Evolutionary conservation across 1,140 invertebrate genomes (phyloP).

Genomic region (Tetramorium parvispinum): DNA sequence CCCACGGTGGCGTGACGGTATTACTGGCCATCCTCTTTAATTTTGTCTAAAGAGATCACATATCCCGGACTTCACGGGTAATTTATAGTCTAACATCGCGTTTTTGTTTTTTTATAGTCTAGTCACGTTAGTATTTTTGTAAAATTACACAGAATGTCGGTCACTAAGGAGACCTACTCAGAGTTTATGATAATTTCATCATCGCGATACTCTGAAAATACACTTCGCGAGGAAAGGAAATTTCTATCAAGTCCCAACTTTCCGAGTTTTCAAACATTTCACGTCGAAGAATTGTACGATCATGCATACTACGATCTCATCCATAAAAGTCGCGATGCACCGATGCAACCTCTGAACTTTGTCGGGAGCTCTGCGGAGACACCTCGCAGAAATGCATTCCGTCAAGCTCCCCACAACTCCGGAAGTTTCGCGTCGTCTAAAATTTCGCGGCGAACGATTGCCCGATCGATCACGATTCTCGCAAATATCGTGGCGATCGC

Average conservation of each 20-base stretch:
- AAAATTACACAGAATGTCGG: background rate
- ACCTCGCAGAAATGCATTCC: slow-evolving; percentile 17
- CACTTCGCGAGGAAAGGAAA: slow-evolving; percentile 14
- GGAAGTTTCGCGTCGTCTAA: slow-evolving; percentile 13
- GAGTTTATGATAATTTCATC: background rate
- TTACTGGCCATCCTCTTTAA: background rate
- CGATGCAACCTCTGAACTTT: slow-evolving; percentile 22
- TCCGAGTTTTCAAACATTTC: background rate
- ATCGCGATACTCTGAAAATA: background rate
- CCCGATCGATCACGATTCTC: slow-evolving; percentile 5
- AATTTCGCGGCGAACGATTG: background rate
- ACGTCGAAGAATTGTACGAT: slow-evolving; percentile 30
- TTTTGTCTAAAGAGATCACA: background rate
- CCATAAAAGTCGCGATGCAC: slow-evolving; percentile 47
- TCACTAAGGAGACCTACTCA: background rate
- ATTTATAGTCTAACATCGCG: background rate
- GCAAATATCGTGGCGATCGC: background rate
- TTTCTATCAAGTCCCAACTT: background rate
- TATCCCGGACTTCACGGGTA: background rate
- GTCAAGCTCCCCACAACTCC: slow-evolving; percentile 2
- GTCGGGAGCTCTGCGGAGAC: background rate
- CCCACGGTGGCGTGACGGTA: background rate
- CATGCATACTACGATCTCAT: slow-evolving; percentile 35
- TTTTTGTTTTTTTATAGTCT: background rate
- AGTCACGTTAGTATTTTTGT: background rate